Evolutionary conservation across 2,888 invertebrate genomes (phyloP), one percentile per base, ranked within the genome.

Genomic region (Eledona agricola): DNA sequence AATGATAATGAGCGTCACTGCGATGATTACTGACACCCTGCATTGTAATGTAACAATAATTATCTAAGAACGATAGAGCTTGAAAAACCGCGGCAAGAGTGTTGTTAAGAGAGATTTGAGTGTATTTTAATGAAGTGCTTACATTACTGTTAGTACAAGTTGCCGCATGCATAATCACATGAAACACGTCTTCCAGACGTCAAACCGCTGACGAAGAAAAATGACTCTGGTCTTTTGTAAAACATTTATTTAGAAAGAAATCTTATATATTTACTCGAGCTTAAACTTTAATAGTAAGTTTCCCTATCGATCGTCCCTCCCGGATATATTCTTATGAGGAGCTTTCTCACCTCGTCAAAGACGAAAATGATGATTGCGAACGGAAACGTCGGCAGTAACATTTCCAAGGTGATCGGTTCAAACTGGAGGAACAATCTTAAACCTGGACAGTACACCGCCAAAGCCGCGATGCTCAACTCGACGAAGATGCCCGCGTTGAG

Each of bases 331-430:
- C 91, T 80, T 20, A 92, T 81, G 58, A 89, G 76, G 62, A 80
- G 85, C 61, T 88, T 84, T 55, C 92, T 80, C 4, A 83, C 51
- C 74, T 93, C 92, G 67, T 93, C 92, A 56, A 83, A 86, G 5
- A 85, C 62, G 59, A 92, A 82, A 76, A 93, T 91, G 4, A 88
- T 75, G 16, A 89, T 43, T 59, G 86, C 85, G 73, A 88, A 93
- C 2, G 92, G 91, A 6, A 86, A 43, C 1, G 88, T 84, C 3
- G 87, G 82, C 59, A 89, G 75, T 80, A 90, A 87, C 78, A 87
- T 84, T 23, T 81, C 76, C 75, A 83, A 81, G 34, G 81, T 71
- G 31, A 90, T 72, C 0, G 85, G 80, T 70, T 85, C 85, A 56
- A 89, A 88, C 49, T 83, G 79, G 42, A 89, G 81, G 31, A 85